phyloP scores from a whole-genome alignment of 2,797 vertebrate species.

The Molossus molossus region DNA sequence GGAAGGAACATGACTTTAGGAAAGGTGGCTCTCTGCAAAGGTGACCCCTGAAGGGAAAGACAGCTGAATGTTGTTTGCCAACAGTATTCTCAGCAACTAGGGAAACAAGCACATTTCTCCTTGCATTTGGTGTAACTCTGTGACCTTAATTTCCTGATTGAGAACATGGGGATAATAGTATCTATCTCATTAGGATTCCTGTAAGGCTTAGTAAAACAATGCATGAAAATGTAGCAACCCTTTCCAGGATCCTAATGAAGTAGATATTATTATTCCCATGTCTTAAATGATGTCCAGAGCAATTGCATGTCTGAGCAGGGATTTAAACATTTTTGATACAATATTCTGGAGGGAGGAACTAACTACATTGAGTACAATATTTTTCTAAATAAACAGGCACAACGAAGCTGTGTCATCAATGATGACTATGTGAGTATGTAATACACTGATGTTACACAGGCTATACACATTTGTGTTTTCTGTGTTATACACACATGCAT shows the following conservation, averaged over 20 bases:
- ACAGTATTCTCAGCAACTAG: background rate
- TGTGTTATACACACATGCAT: background rate
- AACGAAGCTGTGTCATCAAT: background rate
- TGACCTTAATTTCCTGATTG: background rate
- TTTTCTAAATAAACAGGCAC: conserved; percentile 9
- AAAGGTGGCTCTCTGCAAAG: background rate
- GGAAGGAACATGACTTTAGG: background rate
- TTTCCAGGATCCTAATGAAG: background rate
- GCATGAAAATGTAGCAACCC: background rate
- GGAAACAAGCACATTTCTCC: no score
- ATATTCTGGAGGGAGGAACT: background rate
- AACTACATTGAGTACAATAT: background rate
- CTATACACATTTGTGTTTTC: background rate
- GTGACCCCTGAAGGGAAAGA: background rate
- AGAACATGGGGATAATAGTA: background rate
- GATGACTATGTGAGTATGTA: background rate
- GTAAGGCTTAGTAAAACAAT: background rate
- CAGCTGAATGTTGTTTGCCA: background rate
- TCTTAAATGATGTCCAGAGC: background rate
- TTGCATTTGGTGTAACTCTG: background rate
- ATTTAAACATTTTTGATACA: background rate
- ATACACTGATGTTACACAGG: background rate
- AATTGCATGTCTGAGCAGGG: background rate
- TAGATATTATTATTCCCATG: background rate
- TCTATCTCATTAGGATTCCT: background rate